A percentile compares a stretch with the other conserved stretches of the same genome.
Conservation (phyloP, 2,113 vertebrate species). For the Chamaetylas fuelleborni region DNA sequence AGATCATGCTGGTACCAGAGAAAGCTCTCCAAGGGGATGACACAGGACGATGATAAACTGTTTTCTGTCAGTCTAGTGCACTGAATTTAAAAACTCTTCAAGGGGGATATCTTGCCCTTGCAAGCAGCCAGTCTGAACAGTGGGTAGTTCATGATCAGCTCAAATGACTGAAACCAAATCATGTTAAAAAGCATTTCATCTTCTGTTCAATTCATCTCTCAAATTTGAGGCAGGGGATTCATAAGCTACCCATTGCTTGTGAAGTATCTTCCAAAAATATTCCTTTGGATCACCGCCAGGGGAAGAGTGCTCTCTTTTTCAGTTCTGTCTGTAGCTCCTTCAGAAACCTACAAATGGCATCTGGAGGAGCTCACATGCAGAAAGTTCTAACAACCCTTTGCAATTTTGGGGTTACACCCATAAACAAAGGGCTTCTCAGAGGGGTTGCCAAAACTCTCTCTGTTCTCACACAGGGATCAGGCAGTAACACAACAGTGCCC, state of each 20-base stretch:
- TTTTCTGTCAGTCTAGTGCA: not conserved
- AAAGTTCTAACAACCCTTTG: not conserved
- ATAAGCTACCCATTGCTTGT: not conserved
- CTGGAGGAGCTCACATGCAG: not conserved
- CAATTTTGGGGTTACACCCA: no score
- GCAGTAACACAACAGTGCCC: not conserved
- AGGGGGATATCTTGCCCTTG: not conserved
- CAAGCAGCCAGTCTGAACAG: not conserved
- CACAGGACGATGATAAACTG: not conserved
- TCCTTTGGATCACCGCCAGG: slow-evolving; percentile 6
- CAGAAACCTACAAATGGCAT: not conserved
- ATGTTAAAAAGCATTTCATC: not conserved
- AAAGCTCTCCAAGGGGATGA: not conserved
- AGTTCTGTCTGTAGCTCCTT: not conserved
- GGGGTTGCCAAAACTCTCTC: not conserved
- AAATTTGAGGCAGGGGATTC: not conserved
- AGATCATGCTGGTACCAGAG: not conserved
- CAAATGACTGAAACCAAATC: slow-evolving; percentile 1
- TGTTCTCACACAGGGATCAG: not conserved
- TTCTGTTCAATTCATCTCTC: not conserved
- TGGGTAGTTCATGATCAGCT: not conserved
- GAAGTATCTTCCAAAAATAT: slow-evolving; percentile 23
- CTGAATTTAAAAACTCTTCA: not conserved
- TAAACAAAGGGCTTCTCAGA: not conserved
- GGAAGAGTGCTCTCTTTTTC: not conserved